Percentiles rank a stretch among this genome's conserved stretches.
These are phyloP conservation scores for Micropterix aruncella DNA, from an alignment of 2,888 invertebrate species.

Conservation along the genomic window DNA sequence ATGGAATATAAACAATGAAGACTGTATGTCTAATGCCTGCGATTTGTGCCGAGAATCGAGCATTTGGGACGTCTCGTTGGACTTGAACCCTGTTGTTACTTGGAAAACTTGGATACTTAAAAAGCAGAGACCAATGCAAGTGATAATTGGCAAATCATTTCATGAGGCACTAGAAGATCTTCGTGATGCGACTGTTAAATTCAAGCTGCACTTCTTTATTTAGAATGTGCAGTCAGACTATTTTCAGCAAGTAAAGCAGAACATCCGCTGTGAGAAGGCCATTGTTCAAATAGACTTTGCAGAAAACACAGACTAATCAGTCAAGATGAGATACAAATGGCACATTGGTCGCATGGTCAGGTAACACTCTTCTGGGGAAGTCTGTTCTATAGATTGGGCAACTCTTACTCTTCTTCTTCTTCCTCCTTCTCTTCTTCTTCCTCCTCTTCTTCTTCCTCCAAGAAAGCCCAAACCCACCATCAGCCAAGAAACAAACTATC, in stretches of 20 bases:
- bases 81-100: neutral
- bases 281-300: no score
- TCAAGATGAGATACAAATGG: conserved; percentile 1
- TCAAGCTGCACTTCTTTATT: neutral
- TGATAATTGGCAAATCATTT: neutral
- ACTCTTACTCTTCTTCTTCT: no score
- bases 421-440: no score
- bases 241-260: no score
- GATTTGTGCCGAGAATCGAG: conserved; percentile 1
- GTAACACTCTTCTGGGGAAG: neutral
- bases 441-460: no score
- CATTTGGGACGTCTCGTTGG: neutral
- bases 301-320: no score
- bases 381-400: no score
- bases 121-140: neutral
- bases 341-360: conserved; percentile 1
- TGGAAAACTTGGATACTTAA: neutral
- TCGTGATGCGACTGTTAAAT: neutral
- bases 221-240: neutral
- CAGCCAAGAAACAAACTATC: no score
- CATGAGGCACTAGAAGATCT: neutral
- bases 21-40: no score
- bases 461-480: no score
- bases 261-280: no score
- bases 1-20: no score